Conservation (phyloP, 2,113 vertebrate species). For the Syrmaticus mikado region DNA sequence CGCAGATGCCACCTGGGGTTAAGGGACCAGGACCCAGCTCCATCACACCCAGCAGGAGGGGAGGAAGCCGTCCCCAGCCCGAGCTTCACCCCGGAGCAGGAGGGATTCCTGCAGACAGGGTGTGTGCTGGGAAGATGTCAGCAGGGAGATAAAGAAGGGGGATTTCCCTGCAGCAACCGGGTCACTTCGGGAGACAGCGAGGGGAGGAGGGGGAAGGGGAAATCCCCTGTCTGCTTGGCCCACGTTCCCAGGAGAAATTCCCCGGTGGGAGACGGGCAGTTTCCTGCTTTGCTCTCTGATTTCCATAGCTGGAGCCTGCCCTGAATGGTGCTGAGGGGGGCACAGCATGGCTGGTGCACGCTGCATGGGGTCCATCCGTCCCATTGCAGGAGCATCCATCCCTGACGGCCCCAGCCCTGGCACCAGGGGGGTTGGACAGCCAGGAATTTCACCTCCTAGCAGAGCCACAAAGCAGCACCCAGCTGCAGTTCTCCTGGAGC, state of each 20-base stretch:
- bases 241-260: constrained; percentile 13
- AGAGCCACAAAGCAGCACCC: not conserved
- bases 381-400: rapidly evolving
- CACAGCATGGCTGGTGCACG: rapidly evolving
- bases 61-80: not conserved
- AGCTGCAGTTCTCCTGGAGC: not conserved
- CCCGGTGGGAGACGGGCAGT: not conserved
- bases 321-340: not conserved
- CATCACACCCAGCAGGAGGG: not conserved
- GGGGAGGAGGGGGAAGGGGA: not conserved
- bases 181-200: not conserved
- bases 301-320: not conserved
- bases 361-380: not conserved
- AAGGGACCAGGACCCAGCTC: not conserved
- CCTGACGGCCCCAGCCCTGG: not conserved
- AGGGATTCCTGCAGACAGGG: constrained; percentile 27
- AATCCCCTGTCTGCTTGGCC: constrained; percentile 23
- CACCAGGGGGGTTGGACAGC: not conserved
- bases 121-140: not conserved
- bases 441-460: not conserved
- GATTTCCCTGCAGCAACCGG: not conserved
- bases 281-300: not conserved
- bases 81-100: not conserved
- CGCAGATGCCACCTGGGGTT: not conserved
- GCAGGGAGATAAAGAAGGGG: not conserved